A percentile compares a stretch with the other conserved stretches of the same genome.
Conservation (phyloP, 2,888 invertebrate genomes). For the Eilema griseolum region DNA sequence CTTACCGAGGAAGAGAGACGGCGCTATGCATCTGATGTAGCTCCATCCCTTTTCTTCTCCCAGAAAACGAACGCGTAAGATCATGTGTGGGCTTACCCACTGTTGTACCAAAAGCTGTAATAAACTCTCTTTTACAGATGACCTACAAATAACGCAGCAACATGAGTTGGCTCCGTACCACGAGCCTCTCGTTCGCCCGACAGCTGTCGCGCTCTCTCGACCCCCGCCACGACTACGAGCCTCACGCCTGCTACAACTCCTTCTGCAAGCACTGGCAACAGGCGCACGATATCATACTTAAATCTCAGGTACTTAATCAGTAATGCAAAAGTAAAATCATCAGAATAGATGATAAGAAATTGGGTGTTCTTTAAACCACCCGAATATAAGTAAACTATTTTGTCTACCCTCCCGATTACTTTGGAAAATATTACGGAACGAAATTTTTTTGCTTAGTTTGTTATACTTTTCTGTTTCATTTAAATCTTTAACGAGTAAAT, state of each 20-base stretch:
- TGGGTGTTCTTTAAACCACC: too few species aligned
- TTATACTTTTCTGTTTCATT: too few species aligned
- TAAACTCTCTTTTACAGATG: conserved; percentile 57
- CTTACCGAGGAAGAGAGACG: too few species aligned
- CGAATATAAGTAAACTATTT: too few species aligned
- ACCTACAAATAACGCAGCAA: conserved; percentile 52
- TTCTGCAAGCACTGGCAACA: conserved; percentile 98
- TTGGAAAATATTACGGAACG: too few species aligned
- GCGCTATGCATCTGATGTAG: too few species aligned
- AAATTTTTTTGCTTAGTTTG: too few species aligned
- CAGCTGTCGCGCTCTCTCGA: conserved; percentile 88
- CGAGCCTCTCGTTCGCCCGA: conserved; percentile 87
- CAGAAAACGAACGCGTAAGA: too few species aligned
- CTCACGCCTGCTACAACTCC: conserved; percentile 96
- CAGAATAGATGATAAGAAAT: too few species aligned
- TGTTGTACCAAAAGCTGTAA: background rate
- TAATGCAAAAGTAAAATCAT: background rate
- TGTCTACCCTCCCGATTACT: too few species aligned
- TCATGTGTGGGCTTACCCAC: too few species aligned
- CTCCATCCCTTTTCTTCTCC: too few species aligned
- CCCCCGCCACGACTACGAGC: conserved; percentile 92
- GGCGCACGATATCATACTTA: conserved; percentile 93
- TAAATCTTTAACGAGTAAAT: background rate
- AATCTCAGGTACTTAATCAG: conserved; percentile 86
- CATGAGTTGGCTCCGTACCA: conserved; percentile 92